Conservation (phyloP, 2,888 invertebrate genomes). For the Therioaphis trifolii region DNA sequence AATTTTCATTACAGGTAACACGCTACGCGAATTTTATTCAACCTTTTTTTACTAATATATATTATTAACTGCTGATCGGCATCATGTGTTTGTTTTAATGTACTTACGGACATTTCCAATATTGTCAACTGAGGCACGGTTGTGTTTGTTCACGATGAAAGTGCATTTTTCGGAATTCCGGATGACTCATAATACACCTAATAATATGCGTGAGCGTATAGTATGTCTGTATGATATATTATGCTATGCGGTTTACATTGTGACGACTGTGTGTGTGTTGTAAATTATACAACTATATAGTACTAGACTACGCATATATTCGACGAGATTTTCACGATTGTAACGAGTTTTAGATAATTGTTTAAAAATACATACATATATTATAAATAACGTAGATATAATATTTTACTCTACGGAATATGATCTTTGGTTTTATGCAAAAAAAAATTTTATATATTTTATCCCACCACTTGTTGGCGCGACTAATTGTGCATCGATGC, state of each 20-base stretch:
- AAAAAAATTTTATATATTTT: not conserved
- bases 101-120: not conserved
- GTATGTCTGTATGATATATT: not conserved
- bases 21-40: too few species aligned
- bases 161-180: conserved; percentile 32
- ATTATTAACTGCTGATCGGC: too few species aligned
- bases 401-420: too few species aligned
- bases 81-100: not conserved
- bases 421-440: not conserved
- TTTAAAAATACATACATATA: too few species aligned
- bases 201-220: not conserved
- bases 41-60: too few species aligned
- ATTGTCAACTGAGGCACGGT: not conserved
- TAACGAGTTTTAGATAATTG: not conserved
- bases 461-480: not conserved
- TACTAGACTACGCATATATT: not conserved
- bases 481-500: conserved; percentile 41
- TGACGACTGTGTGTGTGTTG: not conserved
- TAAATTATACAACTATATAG: not conserved
- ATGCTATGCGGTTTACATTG: not conserved
- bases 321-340: not conserved
- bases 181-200: conserved; percentile 26
- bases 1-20: too few species aligned
- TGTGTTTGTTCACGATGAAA: conserved; percentile 21
- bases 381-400: too few species aligned